phyloP scores from a whole-genome alignment of 2,113 vertebrate genomes.

The Tenrec ecaudatus region DNA sequence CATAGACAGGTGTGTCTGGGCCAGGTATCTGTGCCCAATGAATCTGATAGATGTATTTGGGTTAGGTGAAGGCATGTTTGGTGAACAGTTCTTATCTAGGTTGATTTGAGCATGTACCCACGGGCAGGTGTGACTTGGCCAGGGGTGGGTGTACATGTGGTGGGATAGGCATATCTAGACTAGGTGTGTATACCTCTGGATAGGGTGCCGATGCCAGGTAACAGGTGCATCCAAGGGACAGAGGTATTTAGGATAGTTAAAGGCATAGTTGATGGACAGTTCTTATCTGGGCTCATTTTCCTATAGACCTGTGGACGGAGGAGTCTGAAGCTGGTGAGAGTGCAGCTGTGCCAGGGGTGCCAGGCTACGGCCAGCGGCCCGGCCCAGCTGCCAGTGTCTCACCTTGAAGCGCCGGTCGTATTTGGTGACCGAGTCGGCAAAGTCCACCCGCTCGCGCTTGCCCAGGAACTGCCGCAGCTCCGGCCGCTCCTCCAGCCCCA shows the following conservation, averaged over 20 bases:
- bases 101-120: no score
- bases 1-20: neutral
- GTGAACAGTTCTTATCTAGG: no score
- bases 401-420: slow-evolving; percentile 99
- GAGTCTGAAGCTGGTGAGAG: neutral
- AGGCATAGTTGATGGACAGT: no score
- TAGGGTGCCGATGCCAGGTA: no score
- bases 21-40: neutral
- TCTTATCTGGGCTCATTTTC: no score
- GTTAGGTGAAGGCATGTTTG: no score
- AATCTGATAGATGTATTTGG: neutral
- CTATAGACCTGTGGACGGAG: neutral
- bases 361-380: no score
- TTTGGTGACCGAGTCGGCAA: slow-evolving; percentile 95
- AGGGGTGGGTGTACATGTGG: neutral
- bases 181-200: neutral
- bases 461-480: slow-evolving; percentile 96
- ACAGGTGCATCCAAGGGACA: no score
- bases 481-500: slow-evolving; percentile 96
- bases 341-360: neutral
- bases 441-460: slow-evolving; percentile 95
- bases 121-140: neutral
- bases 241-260: neutral
- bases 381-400: neutral
- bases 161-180: neutral